Base-by-base conservation (phyloP, 2,888 invertebrate species). In the Apamea monoglypha region DNA sequence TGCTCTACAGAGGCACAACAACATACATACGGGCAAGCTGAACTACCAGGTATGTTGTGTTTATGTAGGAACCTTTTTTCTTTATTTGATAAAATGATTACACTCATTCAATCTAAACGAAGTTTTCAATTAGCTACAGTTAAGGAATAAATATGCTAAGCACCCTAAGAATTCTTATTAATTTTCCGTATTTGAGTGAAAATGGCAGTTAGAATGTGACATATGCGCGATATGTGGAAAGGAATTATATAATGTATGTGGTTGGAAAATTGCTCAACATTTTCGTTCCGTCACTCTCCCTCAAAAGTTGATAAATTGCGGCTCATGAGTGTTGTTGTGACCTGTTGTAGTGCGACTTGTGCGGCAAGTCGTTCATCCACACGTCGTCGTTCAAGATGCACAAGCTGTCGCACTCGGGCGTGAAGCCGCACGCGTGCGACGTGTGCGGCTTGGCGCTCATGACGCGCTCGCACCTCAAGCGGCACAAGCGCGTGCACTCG, bases 331-430 rank as follows among this genome's bases (percentile, higher is more conserved):
- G 1, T 47, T n/a, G 47, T 10, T 32, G 61, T 59, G 73, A 69
- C 16, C 8, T 73, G 71, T 92, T 90, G 12, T 96, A 97, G 95
- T 97, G 97, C 92, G 97, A 97, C 92, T 93, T 97, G 84, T 97
- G 97, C 94, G 97, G 97, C 88, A 97, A 97, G 94, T 97, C 97
- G 84, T 97, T 97, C 94, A 97, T 98, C 90, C 98, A 98, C 96
- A 98, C 98, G 91, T 97, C 98, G 66, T 98, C 98, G 67, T 98
- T 98, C 95, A 97, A 97, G 93, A 97, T 98, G 97, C 98, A 98
- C 94, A 97, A 97, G 92, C 93, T 98, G 91, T 97, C 97, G 53
- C 98, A 98, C 94, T 96, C 97, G 67, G 97, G 97, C 83, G 93
- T 97, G 86, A 97, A 97, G 94, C 96, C 97, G 80, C 97, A 97